Evolutionary conservation across 2,888 invertebrate genomes (phyloP), one percentile per base, ranked within the genome.

Genomic region (Pandemis cinnamomeana): DNA sequence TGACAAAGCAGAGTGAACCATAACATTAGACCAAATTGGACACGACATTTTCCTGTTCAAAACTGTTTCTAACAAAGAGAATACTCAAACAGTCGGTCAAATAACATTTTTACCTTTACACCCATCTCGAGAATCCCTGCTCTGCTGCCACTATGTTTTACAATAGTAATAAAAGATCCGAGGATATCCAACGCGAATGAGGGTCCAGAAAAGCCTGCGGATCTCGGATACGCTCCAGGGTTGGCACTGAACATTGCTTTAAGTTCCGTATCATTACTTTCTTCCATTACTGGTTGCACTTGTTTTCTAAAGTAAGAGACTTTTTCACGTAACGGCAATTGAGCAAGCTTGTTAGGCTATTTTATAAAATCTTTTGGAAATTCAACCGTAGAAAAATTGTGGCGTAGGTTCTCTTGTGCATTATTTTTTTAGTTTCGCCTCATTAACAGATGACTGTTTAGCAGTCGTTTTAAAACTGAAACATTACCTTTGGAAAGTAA

Each of bases 91-190:
- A 20, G 41, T 58, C 36, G 42, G 60, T 66, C 41, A 7, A 60
- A 64, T 72, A 61, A 55, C 46, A 53, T 74, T 66, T 61, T 60
- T 60, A 70, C 60, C 72, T 72, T 76, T 73, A 76, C 76, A 76
- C 71, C 71, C 76, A 76, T 72, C 78, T 72, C 66, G 63, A 75
- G 79, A 79, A 77, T 78, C 78, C 77, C 71, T 71, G 64, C 58
- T 51, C 46, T 53, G 36, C 71, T 63, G 61, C 75, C 71, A 63
- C 58, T 66, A 79, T 84, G 83, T 87, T 87, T 87, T 87, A 87
- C 86, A 84, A 78, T 81, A 79, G 82, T 81, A 83, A 87, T 87
- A 88, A 88, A 88, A 86, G 81, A 81, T 77, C 80, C 80, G 82
- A 79, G 83, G 81, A 81, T 80, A 82, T 83, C 80, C 81, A 75